These are phyloP conservation scores for Phocoena phocoena DNA, from an alignment of 2,113 vertebrate species.

Conservation along the genomic window DNA sequence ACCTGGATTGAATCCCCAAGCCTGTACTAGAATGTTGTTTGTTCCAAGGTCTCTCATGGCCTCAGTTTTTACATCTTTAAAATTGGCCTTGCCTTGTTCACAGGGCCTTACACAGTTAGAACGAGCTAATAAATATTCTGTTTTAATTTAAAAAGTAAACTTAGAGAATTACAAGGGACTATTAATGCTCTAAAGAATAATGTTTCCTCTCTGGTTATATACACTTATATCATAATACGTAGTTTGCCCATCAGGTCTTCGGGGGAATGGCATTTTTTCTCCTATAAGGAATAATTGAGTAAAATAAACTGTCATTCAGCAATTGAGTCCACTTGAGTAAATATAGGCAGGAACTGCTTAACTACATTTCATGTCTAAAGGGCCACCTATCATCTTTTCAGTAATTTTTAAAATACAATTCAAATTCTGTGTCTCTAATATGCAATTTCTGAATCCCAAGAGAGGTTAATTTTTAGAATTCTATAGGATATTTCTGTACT, in stretches of 20 bases:
- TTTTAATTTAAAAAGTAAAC: background rate
- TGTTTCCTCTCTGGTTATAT: background rate
- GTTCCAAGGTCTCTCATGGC: background rate
- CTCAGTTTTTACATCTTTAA: conserved; percentile 11
- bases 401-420: background rate
- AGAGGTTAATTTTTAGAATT: background rate
- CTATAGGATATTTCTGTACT: background rate
- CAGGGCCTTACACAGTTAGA: background rate
- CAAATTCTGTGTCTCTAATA: background rate
- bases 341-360: background rate
- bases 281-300: background rate
- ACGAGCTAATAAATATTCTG: background rate
- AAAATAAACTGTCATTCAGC: background rate
- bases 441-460: background rate
- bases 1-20: background rate
- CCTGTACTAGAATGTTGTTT: background rate
- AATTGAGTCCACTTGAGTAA: background rate
- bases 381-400: background rate
- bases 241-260: background rate
- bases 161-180: background rate
- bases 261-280: background rate
- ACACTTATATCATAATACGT: background rate
- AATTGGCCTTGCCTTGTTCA: background rate
- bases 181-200: background rate
- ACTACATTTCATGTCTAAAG: background rate